Conservation (phyloP, 92 coral and sea anemone species). For the Pocillopora grandis region DNA sequence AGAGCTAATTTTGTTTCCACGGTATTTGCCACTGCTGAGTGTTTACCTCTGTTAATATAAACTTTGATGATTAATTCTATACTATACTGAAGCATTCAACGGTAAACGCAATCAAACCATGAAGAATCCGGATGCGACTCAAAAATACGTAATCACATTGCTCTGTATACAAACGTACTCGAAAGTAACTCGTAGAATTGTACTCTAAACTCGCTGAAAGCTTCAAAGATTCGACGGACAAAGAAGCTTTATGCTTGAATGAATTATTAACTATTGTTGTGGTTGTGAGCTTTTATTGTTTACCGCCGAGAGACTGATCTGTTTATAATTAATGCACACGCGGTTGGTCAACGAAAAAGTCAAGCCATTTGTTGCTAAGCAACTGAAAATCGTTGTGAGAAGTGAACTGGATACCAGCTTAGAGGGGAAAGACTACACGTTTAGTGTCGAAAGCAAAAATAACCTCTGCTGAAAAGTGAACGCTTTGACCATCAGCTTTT, state of each 20-base stretch:
- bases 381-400: too few species aligned
- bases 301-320: constrained; percentile 1
- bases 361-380: not conserved
- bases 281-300: constrained; percentile 36
- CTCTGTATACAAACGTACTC: not conserved
- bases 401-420: too few species aligned
- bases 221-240: constrained; percentile 1
- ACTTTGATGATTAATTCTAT: not conserved
- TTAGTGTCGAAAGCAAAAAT: too few species aligned
- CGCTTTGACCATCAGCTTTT: too few species aligned
- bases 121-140: not conserved
- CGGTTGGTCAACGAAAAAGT: not conserved
- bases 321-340: constrained; percentile 16
- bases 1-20: constrained; percentile 7
- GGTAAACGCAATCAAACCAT: not conserved
- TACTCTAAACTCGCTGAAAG: not conserved
- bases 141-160: not conserved
- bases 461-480: too few species aligned
- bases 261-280: constrained; percentile 25
- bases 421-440: too few species aligned
- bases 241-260: constrained; percentile 17
- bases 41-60: constrained; percentile 21
- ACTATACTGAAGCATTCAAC: not conserved
- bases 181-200: not conserved
- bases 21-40: not conserved